Evolutionary conservation across 2,797 vertebrate genomes (phyloP), one percentile per base, ranked within the genome.

Genomic region (Oreonectes daqikongensis): DNA sequence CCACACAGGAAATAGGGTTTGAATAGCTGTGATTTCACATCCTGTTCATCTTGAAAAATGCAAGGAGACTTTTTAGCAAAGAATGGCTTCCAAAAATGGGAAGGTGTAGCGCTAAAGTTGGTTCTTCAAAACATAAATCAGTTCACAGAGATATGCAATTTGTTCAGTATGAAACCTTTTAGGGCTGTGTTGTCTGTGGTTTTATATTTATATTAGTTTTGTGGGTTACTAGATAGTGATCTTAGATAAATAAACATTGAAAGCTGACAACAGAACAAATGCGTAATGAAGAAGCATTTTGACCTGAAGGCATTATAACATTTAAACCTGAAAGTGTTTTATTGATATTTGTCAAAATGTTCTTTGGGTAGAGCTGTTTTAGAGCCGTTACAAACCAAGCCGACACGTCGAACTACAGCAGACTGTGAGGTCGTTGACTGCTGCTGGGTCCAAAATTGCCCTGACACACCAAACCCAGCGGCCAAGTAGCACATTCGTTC

Each of bases 21-120:
- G 72, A 83, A 80, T 70, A 20, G 70, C 77, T 66, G 75, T 84
- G 81, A 86, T 81, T 81, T 86, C 84, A 83, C 83, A 84, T 86
- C 85, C 83, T 85, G 85, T 67, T 53, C 52, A 32, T 69, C 67
- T 71, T 22, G 40, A 72, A 74, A 67, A 64, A 64, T 69, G 64
- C 63, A 24, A 63, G 64, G 60, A n/a, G n/a, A 6, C 22, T 69
- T 60, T 64, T 68, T 20, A 15, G 46, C 46, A n/a, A 26, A 22
- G 55, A 52, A 72, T 17, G 42, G n/a, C n/a, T n/a, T n/a, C n/a
- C n/a, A n/a, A n/a, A n/a, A n/a, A n/a, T n/a, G n/a, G n/a, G n/a
- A 35, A 35, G 35, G 35, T 9, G 35, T 35, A 35, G 9, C 35
- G 35, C 35, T 10, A 35, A 35, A 2, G 2, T 35, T 10, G 12